A percentile compares a stretch with the other conserved stretches of the same genome.
Conservation (phyloP, 37 sponge, comb jelly and placozoan genomes). For the Chondrosia reniformis region DNA sequence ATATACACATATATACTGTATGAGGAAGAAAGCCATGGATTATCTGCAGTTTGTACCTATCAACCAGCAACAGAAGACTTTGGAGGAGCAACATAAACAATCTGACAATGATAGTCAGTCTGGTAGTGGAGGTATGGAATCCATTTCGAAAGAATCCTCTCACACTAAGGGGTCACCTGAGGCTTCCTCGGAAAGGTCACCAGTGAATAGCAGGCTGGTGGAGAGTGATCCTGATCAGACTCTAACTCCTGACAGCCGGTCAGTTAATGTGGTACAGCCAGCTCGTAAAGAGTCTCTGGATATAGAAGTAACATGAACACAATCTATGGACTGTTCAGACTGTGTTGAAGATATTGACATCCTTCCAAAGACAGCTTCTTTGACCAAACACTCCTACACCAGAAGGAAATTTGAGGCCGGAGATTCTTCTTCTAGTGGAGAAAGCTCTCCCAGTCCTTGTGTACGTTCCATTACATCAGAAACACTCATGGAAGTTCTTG, state of each 20-base stretch:
- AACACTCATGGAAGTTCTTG: neutral
- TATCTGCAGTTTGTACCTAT: neutral
- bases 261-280: neutral
- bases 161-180: neutral
- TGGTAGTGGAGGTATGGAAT: neutral
- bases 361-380: neutral
- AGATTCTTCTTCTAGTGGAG: slow-evolving; percentile 13
- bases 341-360: too few species aligned
- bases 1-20: too few species aligned
- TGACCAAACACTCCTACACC: neutral
- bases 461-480: neutral
- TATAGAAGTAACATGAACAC: neutral
- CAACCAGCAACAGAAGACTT: neutral
- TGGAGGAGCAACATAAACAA: neutral
- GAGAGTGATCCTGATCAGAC: neutral
- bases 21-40: neutral
- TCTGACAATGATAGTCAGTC: too few species aligned
- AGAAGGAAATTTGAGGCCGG: slow-evolving; percentile 9
- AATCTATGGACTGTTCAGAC: neutral
- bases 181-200: neutral
- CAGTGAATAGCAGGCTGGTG: neutral
- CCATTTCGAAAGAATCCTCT: neutral
- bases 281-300: neutral
- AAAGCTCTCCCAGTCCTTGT: slow-evolving; percentile 18
- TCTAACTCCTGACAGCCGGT: neutral